Evolutionary conservation across 2,888 invertebrate species (phyloP), one percentile per base, ranked within the genome.

Genomic region (Steinernema hermaphroditum): DNA sequence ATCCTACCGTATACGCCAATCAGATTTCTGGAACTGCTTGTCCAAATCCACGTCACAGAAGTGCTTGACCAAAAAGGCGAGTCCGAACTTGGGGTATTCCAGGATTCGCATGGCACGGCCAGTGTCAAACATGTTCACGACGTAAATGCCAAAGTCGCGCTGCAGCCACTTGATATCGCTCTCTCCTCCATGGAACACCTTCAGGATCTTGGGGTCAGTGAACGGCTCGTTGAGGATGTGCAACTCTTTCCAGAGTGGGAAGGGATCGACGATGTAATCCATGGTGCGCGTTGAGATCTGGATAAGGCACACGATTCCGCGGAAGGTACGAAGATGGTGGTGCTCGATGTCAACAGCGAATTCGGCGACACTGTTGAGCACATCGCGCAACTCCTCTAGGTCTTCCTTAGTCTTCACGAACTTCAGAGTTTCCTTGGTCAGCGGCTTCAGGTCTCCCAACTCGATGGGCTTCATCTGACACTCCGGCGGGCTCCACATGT

Each of bases 81-180:
- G 85, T 2, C 94, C 93, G 68, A 80, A 76, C 44, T 80, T 77
- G 1, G 78, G 75, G 68, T 75, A 74, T 27, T 78, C 76, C 46
- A 81, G 72, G 1, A 75, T 76, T 41, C 76, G 74, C 81, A 82
- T 80, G 0, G 81, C 80, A 12, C 74, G 72, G 62, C 78, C 75
- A 0, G 97, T 98, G 87, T 98, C 98, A 87, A 98, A 96, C 91
- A 98, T 91, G 80, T 96, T 96, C 0, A 98, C 96, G 1, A 98
- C 88, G 87, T 98, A 98, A 0, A 98, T 87, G 0, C 94, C 93
- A 72, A 97, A 91, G 89, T 99, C 98, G 19, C 94, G 90, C 87
- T 98, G 98, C 37, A 98, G 88, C 97, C 98, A 98, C 43, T 91
- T 89, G 22, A 98, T 90, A 86, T 98, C 97, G 75, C 87, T 89